Conservation (phyloP, 2,797 vertebrate genomes). For the Sciurus carolinensis region DNA sequence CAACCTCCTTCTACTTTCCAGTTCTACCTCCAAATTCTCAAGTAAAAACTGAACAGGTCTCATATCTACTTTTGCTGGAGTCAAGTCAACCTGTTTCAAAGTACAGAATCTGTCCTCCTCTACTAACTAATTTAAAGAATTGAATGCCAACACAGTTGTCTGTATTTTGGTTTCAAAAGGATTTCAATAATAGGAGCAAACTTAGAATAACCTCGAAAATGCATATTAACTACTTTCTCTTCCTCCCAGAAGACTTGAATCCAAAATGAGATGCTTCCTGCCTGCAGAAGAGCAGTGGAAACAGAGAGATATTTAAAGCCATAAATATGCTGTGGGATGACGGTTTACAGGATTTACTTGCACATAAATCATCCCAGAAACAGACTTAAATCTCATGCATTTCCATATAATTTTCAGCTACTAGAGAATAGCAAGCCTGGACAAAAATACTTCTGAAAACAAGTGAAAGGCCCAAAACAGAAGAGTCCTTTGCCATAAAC, state of each 20-base stretch:
- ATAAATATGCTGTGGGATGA: constrained; percentile 73
- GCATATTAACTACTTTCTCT: constrained; percentile 8
- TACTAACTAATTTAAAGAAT: constrained; percentile 14
- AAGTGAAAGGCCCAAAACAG: background rate
- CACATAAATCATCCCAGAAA: constrained; percentile 72
- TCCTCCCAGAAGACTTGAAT: constrained; percentile 3
- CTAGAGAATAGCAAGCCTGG: constrained; percentile 35
- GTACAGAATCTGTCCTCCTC: background rate
- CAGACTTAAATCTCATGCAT: constrained; percentile 57
- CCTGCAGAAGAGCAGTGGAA: constrained; percentile 23
- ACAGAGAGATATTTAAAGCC: constrained; percentile 55
- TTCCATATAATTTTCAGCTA: constrained; percentile 53
- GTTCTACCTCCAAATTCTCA: background rate
- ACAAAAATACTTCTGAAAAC: constrained; percentile 42
- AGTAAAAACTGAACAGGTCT: background rate
- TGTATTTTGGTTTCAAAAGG: constrained; percentile 1
- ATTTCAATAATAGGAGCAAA: constrained; percentile 2
- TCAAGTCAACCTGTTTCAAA: background rate
- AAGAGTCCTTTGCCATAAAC: background rate
- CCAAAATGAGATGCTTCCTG: constrained; percentile 50
- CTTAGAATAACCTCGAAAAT: constrained; percentile 50
- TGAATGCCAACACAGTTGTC: background rate
- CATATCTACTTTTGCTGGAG: background rate
- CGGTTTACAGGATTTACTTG: constrained; percentile 60
- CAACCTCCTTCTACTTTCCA: background rate